Base-by-base conservation (phyloP, 2,113 vertebrate genomes). In the Leuciscus idus region DNA sequence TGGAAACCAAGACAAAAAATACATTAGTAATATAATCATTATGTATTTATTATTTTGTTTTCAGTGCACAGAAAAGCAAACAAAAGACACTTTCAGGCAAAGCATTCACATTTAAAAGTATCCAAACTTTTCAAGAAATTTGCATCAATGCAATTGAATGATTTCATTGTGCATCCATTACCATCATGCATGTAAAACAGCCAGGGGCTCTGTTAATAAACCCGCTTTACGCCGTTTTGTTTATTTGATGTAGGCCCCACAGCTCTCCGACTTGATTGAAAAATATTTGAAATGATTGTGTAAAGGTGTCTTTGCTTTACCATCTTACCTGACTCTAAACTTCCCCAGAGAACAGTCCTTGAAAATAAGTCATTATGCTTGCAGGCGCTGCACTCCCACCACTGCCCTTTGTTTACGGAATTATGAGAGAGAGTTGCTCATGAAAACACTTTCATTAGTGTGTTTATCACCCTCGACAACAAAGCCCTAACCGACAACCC, bases 391-490 rank as follows among this genome's bases (percentile, higher is more conserved):
- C 74, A 81, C 76, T 64, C 36, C 66, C 59, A 74, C 81, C 33
- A 57, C 57, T 82, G 78, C 21, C 83, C 81, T 80, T 68, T 87
- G 80, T 83, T n/a, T 82, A 74, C 72, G 68, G 52, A 89, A 78
- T 78, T 72, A 74, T 82, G 72, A 74, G 46, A 52, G 59, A 81
- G 72, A 81, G 84, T 61, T 79, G 70, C 81, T 70, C 33, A 84
- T 78, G 82, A 89, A 80, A 87, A 68, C 33, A 82, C 57, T 87
- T 88, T 90, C 88, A 89, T 87, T 88, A 89, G 81, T 64, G 77
- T 84, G 87, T 89, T 86, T 89, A 85, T 81, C 85, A 72, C 62
- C 70, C 81, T 87, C 39, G 28, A 85, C 82, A 89, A 90, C 86
- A 88, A 89, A 85, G 86, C 81, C 50, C 36, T 36, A 87, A 73